Conservation (phyloP, 2,113 vertebrate genomes). For the Glaucomys volans region DNA sequence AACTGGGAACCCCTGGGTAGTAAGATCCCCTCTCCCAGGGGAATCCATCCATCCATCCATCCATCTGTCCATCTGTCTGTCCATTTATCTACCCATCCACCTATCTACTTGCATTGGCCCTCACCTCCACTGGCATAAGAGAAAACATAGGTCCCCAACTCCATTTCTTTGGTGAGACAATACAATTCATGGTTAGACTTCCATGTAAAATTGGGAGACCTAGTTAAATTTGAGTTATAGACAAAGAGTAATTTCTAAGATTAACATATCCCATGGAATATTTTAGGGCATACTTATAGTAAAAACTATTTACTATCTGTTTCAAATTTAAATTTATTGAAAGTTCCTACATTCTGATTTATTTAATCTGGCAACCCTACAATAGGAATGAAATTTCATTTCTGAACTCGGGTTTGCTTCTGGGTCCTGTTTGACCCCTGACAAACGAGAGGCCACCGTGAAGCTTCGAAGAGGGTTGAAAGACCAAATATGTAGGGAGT, state of each 20-base stretch:
- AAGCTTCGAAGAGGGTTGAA: neutral
- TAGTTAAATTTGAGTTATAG: conserved; percentile 19
- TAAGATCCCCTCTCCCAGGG: neutral
- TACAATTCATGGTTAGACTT: neutral
- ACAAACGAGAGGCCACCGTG: neutral
- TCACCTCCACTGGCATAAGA: neutral
- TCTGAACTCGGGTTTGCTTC: conserved; percentile 18
- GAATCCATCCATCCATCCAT: neutral
- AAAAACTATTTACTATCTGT: neutral
- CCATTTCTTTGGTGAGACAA: conserved; percentile 18
- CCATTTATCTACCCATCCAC: neutral
- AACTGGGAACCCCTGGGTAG: neutral
- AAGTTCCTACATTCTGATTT: neutral
- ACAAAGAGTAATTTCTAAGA: conserved; percentile 23
- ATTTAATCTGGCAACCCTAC: neutral
- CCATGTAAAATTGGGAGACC: neutral
- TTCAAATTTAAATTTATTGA: conserved; percentile 48
- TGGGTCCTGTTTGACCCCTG: neutral
- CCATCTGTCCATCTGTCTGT: neutral
- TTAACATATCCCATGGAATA: neutral
- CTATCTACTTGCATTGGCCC: neutral
- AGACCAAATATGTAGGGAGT: neutral
- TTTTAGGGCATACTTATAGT: neutral
- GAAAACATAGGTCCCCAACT: neutral
- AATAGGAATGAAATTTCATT: neutral